A percentile compares a stretch with the other conserved stretches of the same genome.
phyloP scores from a whole-genome alignment of 2,888 invertebrate species.

The Rhodophaea formosa region DNA sequence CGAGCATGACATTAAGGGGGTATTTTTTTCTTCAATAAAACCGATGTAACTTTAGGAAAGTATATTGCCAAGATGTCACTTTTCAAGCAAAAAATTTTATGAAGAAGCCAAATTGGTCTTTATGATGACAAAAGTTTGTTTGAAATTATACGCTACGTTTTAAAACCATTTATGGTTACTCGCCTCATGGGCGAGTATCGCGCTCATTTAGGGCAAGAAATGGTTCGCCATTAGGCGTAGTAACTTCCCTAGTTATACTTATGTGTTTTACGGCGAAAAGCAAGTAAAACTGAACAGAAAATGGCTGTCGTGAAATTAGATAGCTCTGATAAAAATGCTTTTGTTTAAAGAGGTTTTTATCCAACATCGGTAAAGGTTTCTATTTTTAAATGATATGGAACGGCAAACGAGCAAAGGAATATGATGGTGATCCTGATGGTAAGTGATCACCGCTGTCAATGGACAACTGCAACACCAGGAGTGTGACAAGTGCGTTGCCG shows the following conservation, averaged over 20 bases:
- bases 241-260: conserved; percentile 7
- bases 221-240: conserved; percentile 8
- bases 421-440: too few relatives aligned
- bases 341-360: background rate
- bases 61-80: too few relatives aligned
- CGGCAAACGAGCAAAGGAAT: too few relatives aligned
- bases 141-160: conserved; percentile 16
- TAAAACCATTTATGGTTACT: too few relatives aligned
- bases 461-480: too few relatives aligned
- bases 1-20: too few relatives aligned
- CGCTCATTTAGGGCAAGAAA: conserved; percentile 15
- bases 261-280: conserved; percentile 19
- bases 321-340: background rate
- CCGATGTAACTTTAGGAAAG: too few relatives aligned
- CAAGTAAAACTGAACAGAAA: conserved; percentile 17
- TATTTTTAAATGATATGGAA: too few relatives aligned
- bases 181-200: background rate
- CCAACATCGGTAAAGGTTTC: background rate
- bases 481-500: too few relatives aligned
- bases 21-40: too few relatives aligned
- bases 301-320: conserved; percentile 6
- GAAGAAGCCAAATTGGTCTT: conserved; percentile 22
- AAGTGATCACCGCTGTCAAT: too few relatives aligned
- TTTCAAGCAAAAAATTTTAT: too few relatives aligned
- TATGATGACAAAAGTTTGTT: conserved; percentile 23